A percentile compares a stretch with the other conserved stretches of the same genome.
Evolutionary conservation across 2,888 invertebrate genomes (phyloP).

Genomic region (Rhaphigaster nebulosa): DNA sequence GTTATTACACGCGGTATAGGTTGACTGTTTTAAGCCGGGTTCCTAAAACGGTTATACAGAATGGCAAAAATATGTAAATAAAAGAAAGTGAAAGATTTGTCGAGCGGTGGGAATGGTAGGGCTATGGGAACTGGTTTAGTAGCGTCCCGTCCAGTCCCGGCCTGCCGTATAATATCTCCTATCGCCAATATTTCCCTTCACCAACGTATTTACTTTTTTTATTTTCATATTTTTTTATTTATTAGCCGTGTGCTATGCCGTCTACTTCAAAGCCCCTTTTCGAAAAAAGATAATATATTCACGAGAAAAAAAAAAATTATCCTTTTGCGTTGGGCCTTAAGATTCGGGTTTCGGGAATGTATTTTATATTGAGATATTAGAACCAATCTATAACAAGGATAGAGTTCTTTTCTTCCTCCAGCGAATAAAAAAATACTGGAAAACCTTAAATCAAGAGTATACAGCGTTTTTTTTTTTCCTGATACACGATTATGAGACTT

Average conservation of each 20-base stretch:
- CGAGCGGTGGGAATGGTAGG: neutral
- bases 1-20: no score
- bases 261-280: neutral
- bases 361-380: conserved; percentile 16
- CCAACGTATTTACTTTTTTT: neutral
- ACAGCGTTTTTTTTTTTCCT: no score
- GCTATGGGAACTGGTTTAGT: conserved; percentile 5
- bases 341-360: neutral
- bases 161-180: neutral
- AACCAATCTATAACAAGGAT: neutral
- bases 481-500: no score
- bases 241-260: neutral
- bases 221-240: neutral
- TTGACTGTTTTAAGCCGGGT: no score
- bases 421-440: neutral
- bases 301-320: neutral
- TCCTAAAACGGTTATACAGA: neutral
- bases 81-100: neutral
- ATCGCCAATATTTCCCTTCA: neutral
- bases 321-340: neutral
- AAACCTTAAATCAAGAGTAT: no score
- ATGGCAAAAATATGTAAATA: neutral
- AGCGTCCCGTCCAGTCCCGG: neutral
- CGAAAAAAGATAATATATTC: neutral
- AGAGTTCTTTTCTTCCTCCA: neutral